Base-by-base conservation (phyloP, 1,140 invertebrate genomes). In the Drosophila nigrodunni region DNA sequence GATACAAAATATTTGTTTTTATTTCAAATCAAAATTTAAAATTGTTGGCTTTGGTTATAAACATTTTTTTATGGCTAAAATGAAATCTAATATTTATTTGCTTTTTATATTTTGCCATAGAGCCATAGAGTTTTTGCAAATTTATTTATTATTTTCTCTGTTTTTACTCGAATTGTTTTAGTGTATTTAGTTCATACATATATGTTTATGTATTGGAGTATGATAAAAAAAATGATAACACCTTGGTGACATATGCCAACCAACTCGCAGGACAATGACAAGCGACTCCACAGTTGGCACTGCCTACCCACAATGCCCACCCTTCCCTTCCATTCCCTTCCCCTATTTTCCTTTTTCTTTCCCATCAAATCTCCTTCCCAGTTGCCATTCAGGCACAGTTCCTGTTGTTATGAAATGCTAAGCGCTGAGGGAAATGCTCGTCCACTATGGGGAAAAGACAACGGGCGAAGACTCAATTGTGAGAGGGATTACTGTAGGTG, bases 171-270 rank as follows among this genome's bases (percentile, higher is more conserved):
- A 30, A 30, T 30, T 3, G 6, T 30, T 30, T 30, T 5, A 30
- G 25, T 30, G 25, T 30, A 30, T 30, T 30, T 30, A 30, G 25
- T 25, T 3, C 37, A 39, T 10, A 39, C 2, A 18, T 13, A 64
- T 71, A 47, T 30, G 37, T 30, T n/a, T n/a, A 11, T 52, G 50
- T n/a, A 30, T 11, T 30, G 9, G 35, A 30, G 25, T 30, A 30
- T 30, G 25, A 30, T 30, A 55, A 55, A 55, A 54, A 49, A 59
- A 62, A 72, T 68, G 9, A 49, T 67, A 88, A 78, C 83, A 88
- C 83, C 85, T 88, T 83, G 85, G 70, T 88, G 83, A 88, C 83
- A 88, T 88, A 89, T 88, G 83, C 83, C 83, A 87, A 77, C 75
- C 47, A 52, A 52, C 54, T 59, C 49, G 68, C 70, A 69, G 77